These are phyloP conservation scores for Stomorhina lunata DNA, from an alignment of 2,888 invertebrate species.

Conservation along the genomic window DNA sequence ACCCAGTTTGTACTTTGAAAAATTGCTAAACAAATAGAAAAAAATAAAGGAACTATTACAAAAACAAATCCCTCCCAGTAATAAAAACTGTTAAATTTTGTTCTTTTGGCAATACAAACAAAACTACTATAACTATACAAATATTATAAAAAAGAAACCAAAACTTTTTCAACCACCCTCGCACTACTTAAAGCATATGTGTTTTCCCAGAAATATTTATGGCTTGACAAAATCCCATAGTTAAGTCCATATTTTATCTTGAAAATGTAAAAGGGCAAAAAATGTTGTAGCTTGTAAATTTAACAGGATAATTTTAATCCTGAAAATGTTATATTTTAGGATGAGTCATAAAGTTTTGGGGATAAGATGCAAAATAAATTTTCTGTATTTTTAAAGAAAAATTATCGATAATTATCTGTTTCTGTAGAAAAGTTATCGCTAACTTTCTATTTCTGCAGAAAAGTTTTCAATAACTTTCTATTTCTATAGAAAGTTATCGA, in stretches of 20 bases:
- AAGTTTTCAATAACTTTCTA: too few relatives aligned
- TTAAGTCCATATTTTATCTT: neutral
- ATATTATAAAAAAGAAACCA: neutral
- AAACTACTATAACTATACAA: neutral
- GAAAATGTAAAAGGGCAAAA: neutral
- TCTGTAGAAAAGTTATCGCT: too few relatives aligned
- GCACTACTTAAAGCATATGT: neutral
- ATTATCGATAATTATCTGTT: too few relatives aligned
- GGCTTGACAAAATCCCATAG: neutral
- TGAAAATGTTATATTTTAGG: too few relatives aligned
- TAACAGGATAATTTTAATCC: neutral
- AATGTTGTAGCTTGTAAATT: neutral
- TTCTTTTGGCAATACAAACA: neutral
- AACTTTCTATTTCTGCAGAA: too few relatives aligned
- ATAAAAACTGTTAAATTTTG: neutral
- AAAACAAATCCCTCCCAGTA: slow-evolving; percentile 11
- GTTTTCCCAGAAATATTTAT: neutral
- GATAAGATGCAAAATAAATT: too few relatives aligned
- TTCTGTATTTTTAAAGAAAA: too few relatives aligned
- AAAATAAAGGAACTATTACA: neutral
- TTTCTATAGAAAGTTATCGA: too few relatives aligned
- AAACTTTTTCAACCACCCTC: neutral
- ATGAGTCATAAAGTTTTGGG: too few relatives aligned
- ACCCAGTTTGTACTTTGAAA: neutral
- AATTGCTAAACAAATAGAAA: neutral